Base-by-base conservation (phyloP, 1,140 invertebrate genomes). In the Drosophila equinoxialis region DNA sequence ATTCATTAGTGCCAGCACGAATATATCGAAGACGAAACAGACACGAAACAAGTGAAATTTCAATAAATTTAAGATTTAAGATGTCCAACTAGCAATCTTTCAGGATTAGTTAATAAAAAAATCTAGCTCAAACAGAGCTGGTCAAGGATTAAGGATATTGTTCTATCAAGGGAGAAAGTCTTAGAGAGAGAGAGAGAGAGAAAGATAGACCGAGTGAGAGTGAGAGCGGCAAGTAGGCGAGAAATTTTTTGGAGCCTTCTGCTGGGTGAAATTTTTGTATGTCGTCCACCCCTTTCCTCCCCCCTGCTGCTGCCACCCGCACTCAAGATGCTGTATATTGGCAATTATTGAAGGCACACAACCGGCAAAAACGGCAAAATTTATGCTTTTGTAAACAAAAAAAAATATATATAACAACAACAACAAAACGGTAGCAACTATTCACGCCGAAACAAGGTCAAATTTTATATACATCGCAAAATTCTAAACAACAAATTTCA, bases 321-420 rank as follows among this genome's bases (percentile, higher is more conserved):
- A 45, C 57, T 26, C 72, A 77, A 79, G 80, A 89, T 87, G 83
- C 83, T 87, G 83, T 87, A 77, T 77, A 82, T 87, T 83, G 83
- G 73, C 70, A 65, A 73, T 82, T 87, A 79, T 75, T 69, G 68
- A 85, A 70, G 71, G 48, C 54, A 71, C 48, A 79, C 78, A 42
- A 69, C 74, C 74, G 74, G 74, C 63, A 41, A 42, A 77, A 71
- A 54, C 45, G 63, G 45, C 30, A 83, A 80, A 69, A 87, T 77
- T 74, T 65, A 77, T 80, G 65, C 68, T 80, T 68, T 83, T 87
- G 70, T 87, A 87, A 87, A 87, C 83, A 83, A 89, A 67, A 65
- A 17, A 57, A 51, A 30, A 64, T 26, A 26, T 26, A 26, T 26
- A 26, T 26, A 39, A 39, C 11, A 39, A 39, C 10, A 39, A 39